Base-by-base conservation (phyloP, 2,888 invertebrate genomes). In the Xylophagus ater region DNA sequence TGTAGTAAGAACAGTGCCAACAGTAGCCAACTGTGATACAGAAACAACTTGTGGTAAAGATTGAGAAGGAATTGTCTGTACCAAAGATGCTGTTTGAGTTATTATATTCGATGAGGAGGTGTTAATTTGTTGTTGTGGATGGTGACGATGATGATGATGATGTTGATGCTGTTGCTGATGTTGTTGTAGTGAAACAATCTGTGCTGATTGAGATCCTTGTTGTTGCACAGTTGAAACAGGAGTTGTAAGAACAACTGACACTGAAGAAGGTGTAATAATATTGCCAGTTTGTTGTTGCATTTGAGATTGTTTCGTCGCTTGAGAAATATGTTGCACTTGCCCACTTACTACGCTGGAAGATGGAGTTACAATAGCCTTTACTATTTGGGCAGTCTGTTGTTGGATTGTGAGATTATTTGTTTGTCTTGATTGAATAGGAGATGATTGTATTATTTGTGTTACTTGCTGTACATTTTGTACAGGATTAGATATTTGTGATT, bases 301-400 rank as follows among this genome's bases (percentile, higher is more conserved):
- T 41, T 57, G 58, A 18, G 57, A 55, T 38, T 51, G 51, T 13
- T 47, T 48, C 4, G 47, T 36, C 3, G 47, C 45, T 32, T 59
- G 62, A 0, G 59, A 52, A 39, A 72, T 66, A 24, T 72, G 64
- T 4, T 69, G 65, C 42, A 70, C 62, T 24, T 69, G 69, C 0
- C 70, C 69, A 3, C 71, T 12, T 6, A 41, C 39, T n/a, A 43
- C 36, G 2, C 53, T 52, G 1, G 53, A 47, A 20, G 56, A 53
- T 1, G 58, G 55, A 2, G 63, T 54, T 6, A 65, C 62, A 41
- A 65, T 59, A 0, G 65, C 58, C 47, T 65, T 65, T 2, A 65
- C 62, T 42, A 65, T 54, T 47, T 65, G 65, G 2, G 55, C 42
- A 1, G 48, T 47, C 3, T 60, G 57, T 31, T 65, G 65, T 37